Base-by-base conservation (phyloP, 2,888 invertebrate species). In the Pollenia amentaria region DNA sequence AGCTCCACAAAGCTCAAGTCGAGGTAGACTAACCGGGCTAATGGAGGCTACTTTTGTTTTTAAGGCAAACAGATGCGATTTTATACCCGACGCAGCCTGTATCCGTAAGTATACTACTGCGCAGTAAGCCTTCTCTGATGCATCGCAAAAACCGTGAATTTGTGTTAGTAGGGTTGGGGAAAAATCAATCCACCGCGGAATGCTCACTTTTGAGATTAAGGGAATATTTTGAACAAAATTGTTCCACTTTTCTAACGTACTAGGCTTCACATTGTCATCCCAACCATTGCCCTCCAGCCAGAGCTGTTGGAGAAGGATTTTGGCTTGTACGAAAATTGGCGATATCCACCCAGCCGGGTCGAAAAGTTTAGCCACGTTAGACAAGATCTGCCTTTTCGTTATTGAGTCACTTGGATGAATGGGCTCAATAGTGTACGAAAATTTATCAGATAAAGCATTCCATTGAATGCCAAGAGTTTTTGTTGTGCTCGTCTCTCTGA, bases 21-120 rank as follows among this genome's bases (percentile, higher is more conserved):
- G 65, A 3, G 88, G 85, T 0, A 88, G 40, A 16, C 77, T 79
- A 7, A 88, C 21, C 18, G 85, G 57, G 1, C 85, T 53, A 2
- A 88, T 60, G 2, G 88, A 88, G 6, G 87, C 86, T 10, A 87
- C 85, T 29, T 85, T 89, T 2, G 72, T 73, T 70, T 89, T 89
- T 12, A 86, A 72, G 3, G 70, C 75, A 3, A 88, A 12, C 0
- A 87, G 48, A 38, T 78, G 77, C 0, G 69, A 55, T 1, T 18
- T 16, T 11, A 83, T 29, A 6, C 29, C 44, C 51, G 16, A 42
- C 14, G 9, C 11, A 12, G 9, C 18, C 14, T 10, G 18, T 18
- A 44, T 48, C 14, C 88, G 60, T 2, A 80, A n/a, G 44, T 82
- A 84, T 0, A 88, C 10, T 0, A 46, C 67, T 12, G 84, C 88